Base-by-base conservation (phyloP, 2,113 vertebrate genomes). In the Aviceda subcristata region DNA sequence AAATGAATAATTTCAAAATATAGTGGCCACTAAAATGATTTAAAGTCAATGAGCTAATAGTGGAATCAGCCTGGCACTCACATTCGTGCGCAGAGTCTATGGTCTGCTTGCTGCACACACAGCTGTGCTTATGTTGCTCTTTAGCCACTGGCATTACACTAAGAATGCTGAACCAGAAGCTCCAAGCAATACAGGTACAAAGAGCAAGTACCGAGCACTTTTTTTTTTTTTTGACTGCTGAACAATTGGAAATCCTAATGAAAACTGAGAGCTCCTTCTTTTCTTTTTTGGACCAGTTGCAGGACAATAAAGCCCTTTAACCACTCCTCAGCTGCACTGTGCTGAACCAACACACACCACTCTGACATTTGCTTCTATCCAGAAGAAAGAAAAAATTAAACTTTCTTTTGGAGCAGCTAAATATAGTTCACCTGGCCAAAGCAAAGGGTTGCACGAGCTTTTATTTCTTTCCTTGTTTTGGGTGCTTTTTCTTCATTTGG, bases 11-110 rank as follows among this genome's bases (percentile, higher is more conserved):
- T 66, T 94, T 96, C 43, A 94, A 89, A 92, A 73, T 60, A 23
- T 72, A 78, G 71, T 87, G 50, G 63, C 60, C 68, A 94, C 60
- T 83, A 63, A 96, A 92, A 64, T 87, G 86, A 84, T 94, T 96
- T 96, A 84, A 85, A 92, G 60, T 57, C 51, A 55, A 81, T 51
- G 89, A 89, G 19, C 59, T 90, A 63, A 68, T 22, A 80, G 78
- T 67, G 53, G 53, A 90, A 83, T 64, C 18, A 16, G 3, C 79
- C 22, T 84, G 59, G 30, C 48, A 68, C 23, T 81, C 4, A 0
- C 26, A 20, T 56, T 50, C 10, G 1, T 12, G 9, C 3, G 2
- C 34, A 30, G 16, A 77, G 45, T 15, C 67, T 82, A 8, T 38
- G 39, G 6, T 55, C 29, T 76, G 43, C 45, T 36, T 59, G 26